phyloP scores from a whole-genome alignment of 2,797 vertebrate species.

The Vipera ursinii region DNA sequence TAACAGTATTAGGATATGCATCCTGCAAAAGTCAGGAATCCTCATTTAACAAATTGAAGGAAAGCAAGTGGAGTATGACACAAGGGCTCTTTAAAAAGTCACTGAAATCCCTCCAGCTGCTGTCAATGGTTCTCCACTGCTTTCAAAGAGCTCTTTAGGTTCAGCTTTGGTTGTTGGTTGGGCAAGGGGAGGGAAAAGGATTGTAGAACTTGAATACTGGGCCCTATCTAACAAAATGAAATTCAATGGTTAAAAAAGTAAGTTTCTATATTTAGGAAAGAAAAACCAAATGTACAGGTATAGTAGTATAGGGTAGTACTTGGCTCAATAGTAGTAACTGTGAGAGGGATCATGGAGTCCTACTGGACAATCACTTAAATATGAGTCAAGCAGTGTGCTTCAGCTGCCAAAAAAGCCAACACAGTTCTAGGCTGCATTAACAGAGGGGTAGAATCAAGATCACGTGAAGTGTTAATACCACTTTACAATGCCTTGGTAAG shows the following conservation, averaged over 20 bases:
- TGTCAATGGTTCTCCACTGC: neutral
- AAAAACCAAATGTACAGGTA: neutral
- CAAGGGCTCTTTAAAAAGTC: neutral
- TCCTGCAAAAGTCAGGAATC: neutral
- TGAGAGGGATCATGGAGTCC: neutral
- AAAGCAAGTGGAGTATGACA: neutral
- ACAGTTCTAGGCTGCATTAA: neutral
- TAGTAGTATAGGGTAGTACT: neutral
- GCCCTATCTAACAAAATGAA: neutral
- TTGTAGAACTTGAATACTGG: neutral
- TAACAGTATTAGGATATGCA: neutral
- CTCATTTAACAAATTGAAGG: neutral
- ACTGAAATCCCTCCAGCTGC: neutral
- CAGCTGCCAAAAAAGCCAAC: neutral
- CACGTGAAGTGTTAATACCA: neutral
- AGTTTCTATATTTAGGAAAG: neutral
- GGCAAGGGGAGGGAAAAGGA: neutral
- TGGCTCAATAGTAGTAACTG: neutral
- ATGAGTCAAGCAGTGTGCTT: neutral
- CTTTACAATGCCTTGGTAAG: neutral
- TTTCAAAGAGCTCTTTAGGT: neutral
- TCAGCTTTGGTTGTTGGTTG: neutral
- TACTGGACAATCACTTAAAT: neutral
- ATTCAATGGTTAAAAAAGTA: neutral
- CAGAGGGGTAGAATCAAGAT: neutral